Percentiles rank a stretch among this genome's conserved stretches.
phyloP scores from a whole-genome alignment of 92 coral and sea anemone species.

The Nematostella vectensis region DNA sequence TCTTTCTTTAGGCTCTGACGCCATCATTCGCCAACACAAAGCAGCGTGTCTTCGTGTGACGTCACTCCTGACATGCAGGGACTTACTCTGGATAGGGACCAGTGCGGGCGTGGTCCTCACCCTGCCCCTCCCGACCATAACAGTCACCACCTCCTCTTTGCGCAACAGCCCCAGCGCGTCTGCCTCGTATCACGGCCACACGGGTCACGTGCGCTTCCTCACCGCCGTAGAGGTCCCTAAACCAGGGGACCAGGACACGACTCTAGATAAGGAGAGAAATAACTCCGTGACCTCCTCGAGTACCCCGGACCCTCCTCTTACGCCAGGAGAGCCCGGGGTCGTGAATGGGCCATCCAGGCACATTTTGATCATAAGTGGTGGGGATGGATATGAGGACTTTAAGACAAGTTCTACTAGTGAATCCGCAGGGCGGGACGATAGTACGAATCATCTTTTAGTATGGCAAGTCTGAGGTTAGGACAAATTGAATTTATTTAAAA shows the following conservation, averaged over 20 bases:
- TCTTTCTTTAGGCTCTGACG: constrained; percentile 85
- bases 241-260: constrained; percentile 53
- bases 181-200: constrained; percentile 95
- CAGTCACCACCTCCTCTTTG: constrained; percentile 86
- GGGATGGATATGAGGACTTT: constrained; percentile 99
- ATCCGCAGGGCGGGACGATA: constrained; percentile 99
- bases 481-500: too few relatives aligned
- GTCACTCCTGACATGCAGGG: constrained; percentile 89
- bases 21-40: constrained; percentile 97
- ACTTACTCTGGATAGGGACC: constrained; percentile 96
- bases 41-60: constrained; percentile 97
- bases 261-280: constrained; percentile 43
- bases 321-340: constrained; percentile 27
- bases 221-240: constrained; percentile 94
- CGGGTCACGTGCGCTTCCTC: constrained; percentile 97
- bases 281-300: constrained; percentile 35
- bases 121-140: constrained; percentile 85
- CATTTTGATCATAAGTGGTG: constrained; percentile 92
- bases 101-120: constrained; percentile 99
- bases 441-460: constrained; percentile 92
- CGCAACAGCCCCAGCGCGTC: constrained; percentile 90
- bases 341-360: constrained; percentile 36
- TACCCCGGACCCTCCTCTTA: constrained; percentile 49
- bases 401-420: constrained; percentile 88
- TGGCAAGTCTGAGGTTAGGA: constrained; percentile 79